Percentiles rank a stretch among this genome's conserved stretches.
phyloP scores from a whole-genome alignment of 2,113 vertebrate genomes.

The Myiopsitta monachus region DNA sequence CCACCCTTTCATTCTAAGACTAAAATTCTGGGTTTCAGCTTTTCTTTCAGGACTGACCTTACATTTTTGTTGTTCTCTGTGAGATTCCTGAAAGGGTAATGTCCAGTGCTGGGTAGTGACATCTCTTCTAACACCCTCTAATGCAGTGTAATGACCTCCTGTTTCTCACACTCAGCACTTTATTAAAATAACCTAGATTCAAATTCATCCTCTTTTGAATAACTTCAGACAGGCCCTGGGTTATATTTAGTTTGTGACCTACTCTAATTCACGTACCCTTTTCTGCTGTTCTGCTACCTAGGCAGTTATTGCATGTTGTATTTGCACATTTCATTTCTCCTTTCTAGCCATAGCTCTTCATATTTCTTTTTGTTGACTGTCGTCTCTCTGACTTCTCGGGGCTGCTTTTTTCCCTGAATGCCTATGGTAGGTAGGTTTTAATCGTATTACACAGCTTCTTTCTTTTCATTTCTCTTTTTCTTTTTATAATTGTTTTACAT shows the following conservation, averaged over 20 bases:
- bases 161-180: slow-evolving; percentile 56
- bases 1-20: not conserved
- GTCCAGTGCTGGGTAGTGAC: not conserved
- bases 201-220: slow-evolving; percentile 58
- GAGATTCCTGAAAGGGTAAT: not conserved
- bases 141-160: not conserved
- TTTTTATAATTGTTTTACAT: not conserved
- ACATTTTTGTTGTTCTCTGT: not conserved
- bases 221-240: slow-evolving; percentile 38
- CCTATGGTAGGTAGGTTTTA: slow-evolving; percentile 47
- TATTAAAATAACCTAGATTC: slow-evolving; percentile 67
- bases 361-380: slow-evolving; percentile 45
- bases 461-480: not conserved
- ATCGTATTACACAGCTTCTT: not conserved
- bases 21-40: not conserved
- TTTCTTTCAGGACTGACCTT: not conserved
- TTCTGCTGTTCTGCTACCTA: slow-evolving; percentile 51
- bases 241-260: slow-evolving; percentile 68
- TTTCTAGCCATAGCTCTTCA: slow-evolving; percentile 17
- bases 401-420: slow-evolving; percentile 31
- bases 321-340: slow-evolving; percentile 42
- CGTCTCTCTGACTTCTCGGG: slow-evolving; percentile 1
- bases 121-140: not conserved
- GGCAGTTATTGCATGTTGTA: not conserved
- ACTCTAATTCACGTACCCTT: slow-evolving; percentile 48